Base-by-base conservation (phyloP, 2,888 invertebrate species). In the Lamproptera curius region DNA sequence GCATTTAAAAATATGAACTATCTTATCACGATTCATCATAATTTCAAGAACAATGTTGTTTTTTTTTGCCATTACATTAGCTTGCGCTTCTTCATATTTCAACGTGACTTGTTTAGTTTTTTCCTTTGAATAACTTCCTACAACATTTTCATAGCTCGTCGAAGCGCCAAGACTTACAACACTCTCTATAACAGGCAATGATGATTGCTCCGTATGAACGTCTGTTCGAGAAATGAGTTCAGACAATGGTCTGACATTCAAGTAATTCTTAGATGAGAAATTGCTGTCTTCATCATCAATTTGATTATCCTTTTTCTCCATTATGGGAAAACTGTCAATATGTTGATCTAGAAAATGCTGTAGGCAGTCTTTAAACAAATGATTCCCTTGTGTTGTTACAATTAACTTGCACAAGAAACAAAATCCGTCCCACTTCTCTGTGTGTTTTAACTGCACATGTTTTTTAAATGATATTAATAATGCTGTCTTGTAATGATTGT, bases 401-500 rank as follows among this genome's bases (percentile, higher is more conserved):
- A 85, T 82, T 1, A 84, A 76, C 59, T 85, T 79, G 55, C 91
- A 91, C 9, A 83, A 56, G 41, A 61, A 70, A 59, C 91, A 91
- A 57, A 79, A 88, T 1, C 91, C 91, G 51, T 88, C 86, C 91
- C 91, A 91, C 15, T 63, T 66, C 17, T 88, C 81, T 2, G 58
- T 54, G 52, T 87, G 87, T 54, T 80, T 83, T 0, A 61, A 49
- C 59, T 85, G 82, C 1, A 84, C 72, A 50, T 86, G 86, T 59
- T 80, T 84, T 54, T 85, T 87, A 57, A 87, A 71, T 1, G 85
- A 85, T 59, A 87, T 87, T 23, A 84, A 56, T 14, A 86, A 69
- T 2, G 71, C 58, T 0, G 81, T 83, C 56, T 70, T 73, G 16
- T 89, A 87, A 58, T 86, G 85, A 42, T 66, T 62, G 23, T 72